Evolutionary conservation across 2,797 vertebrate genomes (phyloP), one percentile per base, ranked within the genome.

Genomic region (Ammospiza maritima): DNA sequence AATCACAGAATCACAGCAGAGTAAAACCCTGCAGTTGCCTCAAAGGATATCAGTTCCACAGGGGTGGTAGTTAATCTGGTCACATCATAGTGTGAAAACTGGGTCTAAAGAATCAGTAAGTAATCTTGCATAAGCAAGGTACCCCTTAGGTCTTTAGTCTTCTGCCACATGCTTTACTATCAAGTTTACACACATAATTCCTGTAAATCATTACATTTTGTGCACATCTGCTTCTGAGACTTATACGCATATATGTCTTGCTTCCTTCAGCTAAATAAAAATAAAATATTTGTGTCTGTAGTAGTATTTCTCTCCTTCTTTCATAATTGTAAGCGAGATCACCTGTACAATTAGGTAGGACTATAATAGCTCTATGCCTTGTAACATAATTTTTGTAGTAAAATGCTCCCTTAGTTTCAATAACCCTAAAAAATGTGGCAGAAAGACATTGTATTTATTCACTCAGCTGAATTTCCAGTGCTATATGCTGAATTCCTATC

Each of bases 181-280:
- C 40, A 88, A 81, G 71, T 91, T 94, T 81, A 76, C 47, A 50
- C 14, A 76, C 1, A 15, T 64, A 93, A 93, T 56, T 96, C 76
- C 47, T 94, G 23, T 86, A 94, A 94, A 90, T 67, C 4, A 36
- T 65, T 16, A 70, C 4, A 32, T 76, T 94, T 71, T 89, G 66
- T 4, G 8, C 74, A 85, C n/a, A 95, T 85, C 65, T 95, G 51
- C 62, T 91, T 75, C 50, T 84, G 54, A 92, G 77, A 90, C 64
- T 85, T 67, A 78, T 6, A 74, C 14, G 16, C 23, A 29, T 45
- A 48, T 5, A 81, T 0, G 1, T 21, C 60, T 71, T 64, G 56
- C 30, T 84, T 94, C 51, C 60, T 76, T 57, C 70, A 90, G 65
- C 50, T 66, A 72, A 96, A 83, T 13, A 64, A 67, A 93, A 91